Evolutionary conservation across 2,113 vertebrate species (phyloP), one percentile per base, ranked within the genome.

Genomic region (Melanocharis versteri): DNA sequence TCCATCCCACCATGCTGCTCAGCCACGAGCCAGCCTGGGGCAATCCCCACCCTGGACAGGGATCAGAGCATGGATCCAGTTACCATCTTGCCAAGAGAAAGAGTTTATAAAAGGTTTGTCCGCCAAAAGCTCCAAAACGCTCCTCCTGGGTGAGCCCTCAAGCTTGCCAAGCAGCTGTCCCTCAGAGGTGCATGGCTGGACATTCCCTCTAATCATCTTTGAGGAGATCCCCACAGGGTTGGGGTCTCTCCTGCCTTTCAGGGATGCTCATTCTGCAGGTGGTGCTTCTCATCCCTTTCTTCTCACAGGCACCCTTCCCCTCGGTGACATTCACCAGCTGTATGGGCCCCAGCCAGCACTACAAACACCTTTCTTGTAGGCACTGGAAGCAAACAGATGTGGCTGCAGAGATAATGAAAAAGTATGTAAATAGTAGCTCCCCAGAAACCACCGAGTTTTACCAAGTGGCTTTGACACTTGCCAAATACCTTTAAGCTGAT

Each of bases 381-480:
- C 96, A 82, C 76, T 97, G 90, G 91, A 83, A 95, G 76, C 95
- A 96, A 97, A 96, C 93, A 94, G 85, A 69, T 96, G 95, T 96
- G 89, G 56, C 64, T 93, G 79, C 1, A 10, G 94, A 89, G 80
- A 95, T 94, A 89, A 83, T 84, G 94, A 58, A 71, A 80, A 88
- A 75, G 64, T 57, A 89, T 91, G 95, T 94, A 97, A 97, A 98
- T 89, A 97, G 79, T 42, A 76, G 62, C 87, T 84, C 80, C 61
- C 77, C 92, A 92, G 94, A 91, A 94, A 84, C 30, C 58, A 90
- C 54, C 7, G 57, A 78, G 82, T 80, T 92, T 84, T 82, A 81
- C 90, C 78, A 82, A 94, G 94, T 96, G 82, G 82, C 90, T 96
- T 93, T 95, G 77, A 96, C 97, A 94, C 97, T 97, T 97, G 93